phyloP scores from a whole-genome alignment of 1,140 invertebrate genomes.

The Sycophaga agraensis region DNA sequence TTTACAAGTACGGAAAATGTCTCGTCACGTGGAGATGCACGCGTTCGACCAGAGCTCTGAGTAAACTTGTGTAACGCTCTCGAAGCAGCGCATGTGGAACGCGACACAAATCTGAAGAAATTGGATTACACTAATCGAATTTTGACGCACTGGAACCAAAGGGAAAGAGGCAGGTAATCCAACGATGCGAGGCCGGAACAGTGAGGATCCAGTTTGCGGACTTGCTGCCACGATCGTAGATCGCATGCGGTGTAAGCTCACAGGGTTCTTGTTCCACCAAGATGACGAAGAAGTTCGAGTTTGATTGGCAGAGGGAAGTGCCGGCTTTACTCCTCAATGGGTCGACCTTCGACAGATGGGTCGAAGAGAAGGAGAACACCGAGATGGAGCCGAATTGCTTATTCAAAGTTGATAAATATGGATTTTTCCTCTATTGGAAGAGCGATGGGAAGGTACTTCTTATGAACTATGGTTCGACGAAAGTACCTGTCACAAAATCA shows the following conservation, averaged over 20 bases:
- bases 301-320: constrained; percentile 94
- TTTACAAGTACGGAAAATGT: too few relatives aligned
- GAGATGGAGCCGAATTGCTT: constrained; percentile 84
- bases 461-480: too few relatives aligned
- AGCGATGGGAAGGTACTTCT: constrained; percentile 89
- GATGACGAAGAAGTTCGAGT: constrained; percentile 98
- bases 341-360: constrained; percentile 89
- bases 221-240: background rate
- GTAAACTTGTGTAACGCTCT: too few relatives aligned
- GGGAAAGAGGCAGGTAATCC: too few relatives aligned
- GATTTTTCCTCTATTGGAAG: constrained; percentile 99
- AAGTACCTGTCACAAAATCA: too few relatives aligned
- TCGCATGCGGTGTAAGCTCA: background rate
- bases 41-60: background rate
- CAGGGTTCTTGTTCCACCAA: background rate
- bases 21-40: too few relatives aligned
- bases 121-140: constrained; percentile 20
- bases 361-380: constrained; percentile 90
- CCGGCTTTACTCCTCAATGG: constrained; percentile 84
- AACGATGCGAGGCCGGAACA: too few relatives aligned
- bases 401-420: constrained; percentile 96
- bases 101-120: constrained; percentile 1
- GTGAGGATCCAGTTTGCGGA: background rate
- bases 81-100: background rate
- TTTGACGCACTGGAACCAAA: too few relatives aligned